phyloP scores from a whole-genome alignment of 2,797 vertebrate species.

The Sebastes taczanowskii region DNA sequence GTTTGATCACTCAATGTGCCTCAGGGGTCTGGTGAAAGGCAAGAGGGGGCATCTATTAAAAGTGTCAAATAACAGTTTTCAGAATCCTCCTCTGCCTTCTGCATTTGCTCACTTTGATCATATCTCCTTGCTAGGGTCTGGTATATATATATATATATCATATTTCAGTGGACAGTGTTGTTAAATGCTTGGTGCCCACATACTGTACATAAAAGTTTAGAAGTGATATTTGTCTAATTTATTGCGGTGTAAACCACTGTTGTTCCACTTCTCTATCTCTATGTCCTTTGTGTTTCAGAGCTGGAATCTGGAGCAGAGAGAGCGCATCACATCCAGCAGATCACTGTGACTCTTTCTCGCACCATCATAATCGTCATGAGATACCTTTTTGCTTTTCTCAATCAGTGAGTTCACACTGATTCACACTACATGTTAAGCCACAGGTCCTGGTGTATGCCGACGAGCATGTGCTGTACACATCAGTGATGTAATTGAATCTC shows the following conservation, averaged over 20 bases:
- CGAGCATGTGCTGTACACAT: background rate
- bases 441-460: background rate
- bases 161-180: slow-evolving; percentile 9
- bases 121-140: background rate
- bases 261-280: background rate
- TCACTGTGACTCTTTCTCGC: slow-evolving; percentile 91
- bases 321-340: slow-evolving; percentile 96
- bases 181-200: background rate
- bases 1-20: slow-evolving; percentile 38
- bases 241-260: background rate
- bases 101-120: background rate
- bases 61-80: slow-evolving; percentile 33
- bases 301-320: slow-evolving; percentile 90
- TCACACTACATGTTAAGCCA: background rate
- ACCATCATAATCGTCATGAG: slow-evolving; percentile 96
- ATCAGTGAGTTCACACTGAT: slow-evolving; percentile 88
- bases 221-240: background rate
- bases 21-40: slow-evolving; percentile 25
- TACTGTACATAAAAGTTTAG: background rate
- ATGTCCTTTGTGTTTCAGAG: slow-evolving; percentile 83
- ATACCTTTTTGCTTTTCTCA: slow-evolving; percentile 99
- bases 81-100: slow-evolving; percentile 15
- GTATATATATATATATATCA: background rate
- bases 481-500: background rate
- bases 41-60: slow-evolving; percentile 32